Conservation (phyloP, 2,888 invertebrate species). For the Patella caerulea region DNA sequence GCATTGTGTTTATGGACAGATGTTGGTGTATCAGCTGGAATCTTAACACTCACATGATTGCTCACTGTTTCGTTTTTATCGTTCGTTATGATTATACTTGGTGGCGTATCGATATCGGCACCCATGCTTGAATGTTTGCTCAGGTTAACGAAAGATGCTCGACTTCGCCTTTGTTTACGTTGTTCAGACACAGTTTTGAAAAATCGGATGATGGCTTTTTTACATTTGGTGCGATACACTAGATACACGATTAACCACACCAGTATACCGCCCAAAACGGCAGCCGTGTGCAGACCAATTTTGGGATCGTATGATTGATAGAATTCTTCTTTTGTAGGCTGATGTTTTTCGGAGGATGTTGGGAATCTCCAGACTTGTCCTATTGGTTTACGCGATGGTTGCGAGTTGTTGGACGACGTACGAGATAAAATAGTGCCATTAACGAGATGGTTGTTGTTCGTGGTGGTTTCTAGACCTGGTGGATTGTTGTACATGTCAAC, state of each 20-base stretch:
- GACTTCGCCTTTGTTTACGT: not conserved
- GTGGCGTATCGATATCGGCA: not conserved
- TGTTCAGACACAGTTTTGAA: not conserved
- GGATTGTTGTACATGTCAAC: slow-evolving; percentile 21
- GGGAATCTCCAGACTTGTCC: slow-evolving; percentile 13
- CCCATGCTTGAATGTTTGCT: slow-evolving; percentile 6
- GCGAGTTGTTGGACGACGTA: not conserved
- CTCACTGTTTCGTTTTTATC: not conserved
- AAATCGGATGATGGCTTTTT: slow-evolving; percentile 34
- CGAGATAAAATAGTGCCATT: not conserved
- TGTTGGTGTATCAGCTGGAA: not conserved
- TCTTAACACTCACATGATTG: not conserved
- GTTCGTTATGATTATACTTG: not conserved
- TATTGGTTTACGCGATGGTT: not conserved
- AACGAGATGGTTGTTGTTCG: not conserved
- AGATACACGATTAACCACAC: slow-evolving; percentile 52
- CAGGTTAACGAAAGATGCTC: slow-evolving; percentile 2
- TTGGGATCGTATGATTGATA: slow-evolving; percentile 54
- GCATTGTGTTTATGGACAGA: not conserved
- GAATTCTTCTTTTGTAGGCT: slow-evolving; percentile 34
- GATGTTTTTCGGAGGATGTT: slow-evolving; percentile 24
- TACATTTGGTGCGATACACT: slow-evolving; percentile 49
- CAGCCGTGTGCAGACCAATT: slow-evolving; percentile 55
- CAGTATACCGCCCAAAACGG: slow-evolving; percentile 54
- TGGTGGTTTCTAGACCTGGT: slow-evolving; percentile 11